A percentile compares a stretch with the other conserved stretches of the same genome.
Conservation (phyloP, 2,888 invertebrate species). For the Athalia circularis region DNA sequence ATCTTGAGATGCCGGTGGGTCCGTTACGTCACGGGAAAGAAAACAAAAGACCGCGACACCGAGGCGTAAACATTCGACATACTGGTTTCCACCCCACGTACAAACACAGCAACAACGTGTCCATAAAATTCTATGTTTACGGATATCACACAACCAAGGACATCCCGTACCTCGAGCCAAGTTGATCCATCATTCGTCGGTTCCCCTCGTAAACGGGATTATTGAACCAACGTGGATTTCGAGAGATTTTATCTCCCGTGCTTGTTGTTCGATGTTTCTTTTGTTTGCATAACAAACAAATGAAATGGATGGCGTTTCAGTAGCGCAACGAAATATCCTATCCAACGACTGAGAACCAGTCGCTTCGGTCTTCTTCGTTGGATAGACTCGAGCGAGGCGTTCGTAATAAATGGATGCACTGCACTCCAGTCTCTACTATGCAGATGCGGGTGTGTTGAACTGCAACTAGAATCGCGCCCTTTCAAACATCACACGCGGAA, state of each 20-base stretch:
- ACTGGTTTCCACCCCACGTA: background rate
- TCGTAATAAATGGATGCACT: slow-evolving; percentile 2
- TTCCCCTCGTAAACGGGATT: background rate
- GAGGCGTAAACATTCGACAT: slow-evolving; percentile 11
- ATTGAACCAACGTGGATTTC: background rate
- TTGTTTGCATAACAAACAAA: background rate
- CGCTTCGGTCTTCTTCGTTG: background rate
- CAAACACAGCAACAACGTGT: too few species aligned
- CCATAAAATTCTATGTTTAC: too few species aligned
- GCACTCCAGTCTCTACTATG: background rate
- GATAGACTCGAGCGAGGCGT: background rate
- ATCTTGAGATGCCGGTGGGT: background rate
- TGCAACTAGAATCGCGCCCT: background rate
- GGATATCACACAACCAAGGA: too few species aligned
- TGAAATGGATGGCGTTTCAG: background rate
- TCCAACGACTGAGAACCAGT: background rate
- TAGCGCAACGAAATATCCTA: too few species aligned
- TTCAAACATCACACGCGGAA: background rate
- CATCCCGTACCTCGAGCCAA: too few species aligned
- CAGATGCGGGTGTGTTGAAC: background rate
- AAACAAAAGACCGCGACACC: background rate
- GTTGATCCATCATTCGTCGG: background rate
- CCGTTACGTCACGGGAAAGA: background rate
- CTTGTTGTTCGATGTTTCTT: too few species aligned
- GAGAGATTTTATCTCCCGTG: background rate